Percentiles rank a stretch among this genome's conserved stretches.
Evolutionary conservation across 2,797 vertebrate genomes (phyloP).

Genomic region (Acridotheres tristis): DNA sequence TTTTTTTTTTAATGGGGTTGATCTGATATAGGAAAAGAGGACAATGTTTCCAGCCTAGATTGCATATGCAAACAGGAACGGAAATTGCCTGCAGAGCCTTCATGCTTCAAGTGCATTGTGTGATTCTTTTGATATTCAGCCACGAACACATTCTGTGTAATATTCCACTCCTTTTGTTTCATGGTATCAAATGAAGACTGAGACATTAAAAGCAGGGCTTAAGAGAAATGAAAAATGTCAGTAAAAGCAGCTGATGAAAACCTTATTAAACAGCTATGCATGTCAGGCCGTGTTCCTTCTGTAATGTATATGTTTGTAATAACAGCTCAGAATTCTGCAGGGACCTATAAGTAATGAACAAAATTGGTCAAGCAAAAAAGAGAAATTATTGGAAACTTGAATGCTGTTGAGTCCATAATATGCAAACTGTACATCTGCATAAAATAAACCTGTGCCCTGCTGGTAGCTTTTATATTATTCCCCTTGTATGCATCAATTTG

Average conservation of each 20-base stretch:
- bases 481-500: not conserved
- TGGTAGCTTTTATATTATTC: not conserved
- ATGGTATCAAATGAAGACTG: not conserved
- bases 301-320: constrained; percentile 29
- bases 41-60: not conserved
- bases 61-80: not conserved
- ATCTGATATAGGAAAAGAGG: not conserved
- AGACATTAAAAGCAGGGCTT: not conserved
- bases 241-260: constrained; percentile 50
- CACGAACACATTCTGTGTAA: not conserved
- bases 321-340: constrained; percentile 27
- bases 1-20: not conserved
- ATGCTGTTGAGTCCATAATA: not conserved
- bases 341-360: constrained; percentile 16
- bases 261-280: not conserved
- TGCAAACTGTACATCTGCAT: constrained; percentile 10
- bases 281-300: constrained; percentile 5
- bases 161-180: not conserved
- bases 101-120: not conserved
- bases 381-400: constrained; percentile 40
- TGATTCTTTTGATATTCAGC: constrained; percentile 21
- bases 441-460: constrained; percentile 28
- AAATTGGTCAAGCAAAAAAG: constrained; percentile 43
- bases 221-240: constrained; percentile 27
- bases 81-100: constrained; percentile 12